phyloP scores from a whole-genome alignment of 2,888 invertebrate genomes.

The Panzeria rudis region DNA sequence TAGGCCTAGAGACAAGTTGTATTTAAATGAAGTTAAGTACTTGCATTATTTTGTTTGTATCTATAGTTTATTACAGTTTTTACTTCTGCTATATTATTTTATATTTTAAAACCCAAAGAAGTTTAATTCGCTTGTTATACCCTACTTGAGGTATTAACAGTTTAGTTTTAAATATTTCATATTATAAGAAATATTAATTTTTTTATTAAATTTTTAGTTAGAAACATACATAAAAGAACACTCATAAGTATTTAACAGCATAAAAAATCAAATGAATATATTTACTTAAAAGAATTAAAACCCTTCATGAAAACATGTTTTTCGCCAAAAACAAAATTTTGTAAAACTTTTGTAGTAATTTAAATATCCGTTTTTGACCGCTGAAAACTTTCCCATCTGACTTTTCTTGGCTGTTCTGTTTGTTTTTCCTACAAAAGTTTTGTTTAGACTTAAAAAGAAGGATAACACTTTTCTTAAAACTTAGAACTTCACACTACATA shows the following conservation, averaged over 20 bases:
- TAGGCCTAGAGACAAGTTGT: constrained; percentile 57
- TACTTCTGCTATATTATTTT: constrained; percentile 15
- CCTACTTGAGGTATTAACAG: background rate
- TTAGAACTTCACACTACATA: constrained; percentile 75
- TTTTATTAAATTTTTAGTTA: background rate
- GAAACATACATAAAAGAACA: background rate
- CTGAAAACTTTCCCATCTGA: background rate
- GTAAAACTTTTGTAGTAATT: constrained; percentile 7
- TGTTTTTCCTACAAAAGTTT: constrained; percentile 42
- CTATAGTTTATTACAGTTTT: constrained; percentile 38
- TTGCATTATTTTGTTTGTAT: constrained; percentile 49
- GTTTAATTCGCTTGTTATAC: background rate
- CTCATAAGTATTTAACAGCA: too few relatives aligned
- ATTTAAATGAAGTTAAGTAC: constrained; percentile 68
- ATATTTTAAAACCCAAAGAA: background rate
- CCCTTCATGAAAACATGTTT: too few relatives aligned
- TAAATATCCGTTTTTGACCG: constrained; percentile 15
- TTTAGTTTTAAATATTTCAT: background rate
- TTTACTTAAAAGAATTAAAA: too few relatives aligned
- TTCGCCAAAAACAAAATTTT: too few relatives aligned
- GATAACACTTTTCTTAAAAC: constrained; percentile 50
- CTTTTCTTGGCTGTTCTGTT: constrained; percentile 30
- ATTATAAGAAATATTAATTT: background rate
- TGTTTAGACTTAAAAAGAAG: constrained; percentile 34
- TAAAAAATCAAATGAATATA: too few relatives aligned